Conservation (phyloP, 2,797 vertebrate species). For the Nyctalus aviator region DNA sequence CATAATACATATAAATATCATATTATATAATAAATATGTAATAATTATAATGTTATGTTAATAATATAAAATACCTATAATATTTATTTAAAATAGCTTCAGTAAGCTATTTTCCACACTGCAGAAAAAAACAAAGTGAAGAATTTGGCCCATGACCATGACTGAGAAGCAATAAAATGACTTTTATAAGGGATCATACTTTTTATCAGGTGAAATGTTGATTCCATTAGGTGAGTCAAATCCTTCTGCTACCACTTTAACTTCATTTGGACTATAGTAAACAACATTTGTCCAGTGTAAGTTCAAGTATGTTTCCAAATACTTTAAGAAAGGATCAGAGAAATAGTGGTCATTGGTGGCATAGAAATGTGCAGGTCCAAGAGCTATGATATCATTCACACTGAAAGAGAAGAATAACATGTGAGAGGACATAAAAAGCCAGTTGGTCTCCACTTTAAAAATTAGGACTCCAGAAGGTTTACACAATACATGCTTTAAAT, state of each 20-base stretch:
- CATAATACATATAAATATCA: neutral
- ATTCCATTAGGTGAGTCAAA: constrained; percentile 94
- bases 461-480: neutral
- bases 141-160: neutral
- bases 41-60: neutral
- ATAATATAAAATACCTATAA: neutral
- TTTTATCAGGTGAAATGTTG: constrained; percentile 93
- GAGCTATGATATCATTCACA: constrained; percentile 94
- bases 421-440: neutral
- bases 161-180: constrained; percentile 24
- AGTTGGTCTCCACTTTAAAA: neutral
- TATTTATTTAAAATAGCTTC: neutral
- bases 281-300: constrained; percentile 93
- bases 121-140: neutral
- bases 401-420: constrained; percentile 85
- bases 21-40: neutral
- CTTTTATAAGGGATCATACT: constrained; percentile 86
- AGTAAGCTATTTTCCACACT: constrained; percentile 22
- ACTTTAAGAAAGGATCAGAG: constrained; percentile 81
- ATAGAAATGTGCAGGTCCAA: constrained; percentile 94
- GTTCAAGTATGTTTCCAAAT: constrained; percentile 89
- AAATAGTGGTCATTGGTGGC: constrained; percentile 97
- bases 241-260: constrained; percentile 92
- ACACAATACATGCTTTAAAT: neutral
- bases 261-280: constrained; percentile 94